phyloP scores from a whole-genome alignment of 2,797 vertebrate genomes.

The Carcharodon carcharias region DNA sequence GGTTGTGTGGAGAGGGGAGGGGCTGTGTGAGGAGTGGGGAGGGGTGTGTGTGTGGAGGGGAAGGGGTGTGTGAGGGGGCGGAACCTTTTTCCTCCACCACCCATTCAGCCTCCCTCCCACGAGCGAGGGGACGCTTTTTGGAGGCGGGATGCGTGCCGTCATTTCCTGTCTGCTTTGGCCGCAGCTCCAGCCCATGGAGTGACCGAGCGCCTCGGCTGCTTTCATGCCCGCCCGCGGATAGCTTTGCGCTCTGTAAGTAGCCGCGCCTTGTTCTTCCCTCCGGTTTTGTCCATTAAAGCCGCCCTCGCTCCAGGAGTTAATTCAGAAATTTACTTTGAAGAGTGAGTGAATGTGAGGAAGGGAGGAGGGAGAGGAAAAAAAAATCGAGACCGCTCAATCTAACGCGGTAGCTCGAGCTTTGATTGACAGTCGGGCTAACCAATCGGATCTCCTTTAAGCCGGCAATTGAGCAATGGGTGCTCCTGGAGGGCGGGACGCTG shows the following conservation, averaged over 20 bases:
- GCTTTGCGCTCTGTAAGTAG: constrained; percentile 10
- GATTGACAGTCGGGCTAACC: not conserved
- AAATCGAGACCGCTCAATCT: not conserved
- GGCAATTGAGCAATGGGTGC: not conserved
- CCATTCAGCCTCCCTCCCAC: not conserved
- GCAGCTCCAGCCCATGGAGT: not conserved
- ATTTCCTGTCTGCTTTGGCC: not conserved
- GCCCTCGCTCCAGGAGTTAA: not conserved
- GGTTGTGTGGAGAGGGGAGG: accelerated
- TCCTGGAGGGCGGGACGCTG: not conserved
- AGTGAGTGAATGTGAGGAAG: not conserved
- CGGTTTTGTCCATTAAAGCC: not conserved
- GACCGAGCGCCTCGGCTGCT: not conserved
- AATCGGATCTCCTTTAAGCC: accelerated
- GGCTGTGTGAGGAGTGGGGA: too few species aligned
- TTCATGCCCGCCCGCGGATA: not conserved
- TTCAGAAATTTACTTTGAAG: not conserved
- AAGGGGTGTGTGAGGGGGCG: accelerated
- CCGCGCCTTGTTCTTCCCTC: too few species aligned
- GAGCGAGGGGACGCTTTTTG: not conserved
- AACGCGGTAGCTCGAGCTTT: not conserved
- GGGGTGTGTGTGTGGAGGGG: accelerated
- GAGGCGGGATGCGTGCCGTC: not conserved
- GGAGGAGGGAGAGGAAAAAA: not conserved
- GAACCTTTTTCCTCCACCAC: not conserved